Percentiles rank a stretch among this genome's conserved stretches.
These are phyloP conservation scores for Lateolabrax maculatus DNA, from an alignment of 2,797 vertebrate species.

Conservation along the genomic window DNA sequence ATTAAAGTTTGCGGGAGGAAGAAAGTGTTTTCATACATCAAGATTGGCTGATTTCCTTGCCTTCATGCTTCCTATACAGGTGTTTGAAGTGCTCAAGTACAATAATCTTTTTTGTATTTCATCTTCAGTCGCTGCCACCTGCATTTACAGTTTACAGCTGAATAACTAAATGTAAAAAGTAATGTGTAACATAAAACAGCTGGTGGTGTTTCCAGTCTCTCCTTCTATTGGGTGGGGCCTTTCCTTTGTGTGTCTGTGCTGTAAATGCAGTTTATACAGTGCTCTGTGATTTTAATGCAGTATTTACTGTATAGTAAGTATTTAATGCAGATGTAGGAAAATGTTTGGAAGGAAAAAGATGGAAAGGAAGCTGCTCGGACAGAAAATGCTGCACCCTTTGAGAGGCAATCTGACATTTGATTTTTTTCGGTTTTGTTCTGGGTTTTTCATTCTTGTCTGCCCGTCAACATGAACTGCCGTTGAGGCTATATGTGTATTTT, in stretches of 20 bases:
- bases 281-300: no score
- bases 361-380: neutral
- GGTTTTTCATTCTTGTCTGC: constrained; percentile 4
- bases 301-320: neutral
- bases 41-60: neutral
- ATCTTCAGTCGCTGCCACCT: no score
- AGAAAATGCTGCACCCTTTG: neutral
- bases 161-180: no score
- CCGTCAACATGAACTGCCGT: neutral
- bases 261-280: no score
- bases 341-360: no score
- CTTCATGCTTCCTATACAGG: neutral
- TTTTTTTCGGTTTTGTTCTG: neutral
- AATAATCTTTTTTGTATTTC: no score
- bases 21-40: neutral
- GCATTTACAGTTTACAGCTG: no score
- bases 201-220: no score
- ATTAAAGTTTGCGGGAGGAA: neutral
- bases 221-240: no score
- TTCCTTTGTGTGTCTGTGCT: no score
- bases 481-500: constrained; percentile 13
- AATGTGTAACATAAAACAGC: no score
- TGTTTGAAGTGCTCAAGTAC: neutral
- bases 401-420: neutral
- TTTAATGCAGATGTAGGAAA: neutral